Evolutionary conservation across 2,797 vertebrate species (phyloP), one percentile per base, ranked within the genome.

Genomic region (Psittacula derbiana): DNA sequence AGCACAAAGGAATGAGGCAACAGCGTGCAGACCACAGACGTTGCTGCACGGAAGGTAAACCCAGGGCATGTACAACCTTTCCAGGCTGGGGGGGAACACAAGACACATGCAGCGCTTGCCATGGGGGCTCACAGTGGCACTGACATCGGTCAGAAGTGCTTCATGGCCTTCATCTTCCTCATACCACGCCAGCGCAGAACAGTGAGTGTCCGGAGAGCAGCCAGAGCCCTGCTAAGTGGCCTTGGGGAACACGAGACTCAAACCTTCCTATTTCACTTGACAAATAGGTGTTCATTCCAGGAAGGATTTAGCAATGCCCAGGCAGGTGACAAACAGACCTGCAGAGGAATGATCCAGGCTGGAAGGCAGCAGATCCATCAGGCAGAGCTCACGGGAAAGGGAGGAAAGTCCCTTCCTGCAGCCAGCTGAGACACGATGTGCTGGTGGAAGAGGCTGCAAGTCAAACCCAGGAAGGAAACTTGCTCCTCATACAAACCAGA

Each of bases 281-380:
- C 71, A 90, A 95, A 94, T 76, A 85, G 71, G 38, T 71, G 41
- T 64, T 95, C 61, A 57, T 95, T 91, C 52, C 88, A 58, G 86
- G 65, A 28, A 82, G 88, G 96, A 85, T 94, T 94, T 92, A 95
- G 91, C 76, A 79, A 71, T 18, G 15, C 58, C 73, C 82, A 86
- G 78, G 80, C 80, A 95, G 91, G 83, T 95, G 88, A 92, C 91
- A 95, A 80, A 86, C 80, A 90, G 67, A 81, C 44, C 78, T 57
- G 83, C 86, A 89, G 80, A 92, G 90, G 90, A 93, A 80, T 20
- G 83, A 95, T 92, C 67, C 2, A 1, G 73, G 71, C 86, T 88
- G 52, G 60, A 80, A 95, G 93, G 92, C 74, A 90, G 74, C 60
- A 71, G 86, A 94, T 96, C 81, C 66, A 85, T 92, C 83, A 82